Evolutionary conservation across 2,113 vertebrate genomes (phyloP), one percentile per base, ranked within the genome.

Genomic region (Scomber colias): DNA sequence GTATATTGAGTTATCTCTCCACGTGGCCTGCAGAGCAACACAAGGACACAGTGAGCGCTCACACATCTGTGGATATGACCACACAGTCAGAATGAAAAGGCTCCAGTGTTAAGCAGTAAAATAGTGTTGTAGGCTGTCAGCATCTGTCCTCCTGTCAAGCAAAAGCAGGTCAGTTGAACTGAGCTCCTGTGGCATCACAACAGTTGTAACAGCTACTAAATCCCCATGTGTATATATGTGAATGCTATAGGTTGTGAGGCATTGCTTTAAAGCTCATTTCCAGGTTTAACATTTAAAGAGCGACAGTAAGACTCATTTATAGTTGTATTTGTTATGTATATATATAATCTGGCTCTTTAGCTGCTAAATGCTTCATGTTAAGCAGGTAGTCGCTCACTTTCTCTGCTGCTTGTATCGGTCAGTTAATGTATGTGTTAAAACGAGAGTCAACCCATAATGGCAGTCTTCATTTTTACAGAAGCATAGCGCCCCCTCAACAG

Each of bases 1-100:
- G 75, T 35, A 8, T 81, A 89, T 91, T 75, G 64, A 84, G 67
- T 93, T 90, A 86, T 69, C 54, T 1, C 50, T 55, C 71, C 63
- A 30, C 59, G 27, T 55, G 70, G 61, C 60, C 54, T 77, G 21
- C 62, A 76, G 19, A 67, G 51, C 45, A 63, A 71, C 72, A 55
- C 45, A 12, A 12, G 50, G 53, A 67, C 62, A 35, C 51, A 66
- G 48, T 11, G 30, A 69, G 13, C 11, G 11, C 73, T 30, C 55
- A 49, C 35, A 50, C 50, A 46, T 24, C 6, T 17, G 3, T 10
- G 7, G 5, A 31, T 12, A n/a, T 19, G 14, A 16, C 14, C 21
- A 46, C 64, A 67, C 69, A 64, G 35, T 48, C 68, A 53, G 40
- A 48, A 19, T 55, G 35, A 73, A 77, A 71, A 45, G 44, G 31